Base-by-base conservation (phyloP, 2,113 vertebrate genomes). In the Tretioscincus oriximinensis region DNA sequence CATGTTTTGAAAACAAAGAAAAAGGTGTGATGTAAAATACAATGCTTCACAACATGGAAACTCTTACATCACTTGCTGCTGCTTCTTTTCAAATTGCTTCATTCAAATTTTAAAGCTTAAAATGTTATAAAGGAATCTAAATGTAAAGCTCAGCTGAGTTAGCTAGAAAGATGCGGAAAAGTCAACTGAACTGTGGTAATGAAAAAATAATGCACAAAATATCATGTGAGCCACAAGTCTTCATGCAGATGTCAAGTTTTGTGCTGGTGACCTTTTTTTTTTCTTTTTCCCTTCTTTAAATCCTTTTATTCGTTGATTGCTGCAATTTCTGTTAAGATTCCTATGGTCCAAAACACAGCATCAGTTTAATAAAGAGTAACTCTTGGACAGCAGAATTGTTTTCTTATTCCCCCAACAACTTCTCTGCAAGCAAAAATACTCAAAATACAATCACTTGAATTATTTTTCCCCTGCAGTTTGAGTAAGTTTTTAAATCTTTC, bases 141-240 rank as follows among this genome's bases (percentile, higher is more conserved):
- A 83, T 82, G 81, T 78, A 89, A 89, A 75, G 60, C 63, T 76
- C 45, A 82, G 88, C 82, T 85, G 87, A 90, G 85, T 89, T 89
- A 88, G 85, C 80, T 85, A 89, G 65, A 86, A 90, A 84, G 91
- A 88, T 87, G 77, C 88, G 80, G 84, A 87, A 93, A 92, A 90
- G 4, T 41, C 20, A 29, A 20, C 58, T 26, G 71, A 35, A 54
- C n/a, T 63, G 21, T 65, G 69, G 28, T 5, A 31, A 11, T 31
- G n/a, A 26, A 61, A 61, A 21, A 61, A 51, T 14, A 71, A 4
- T n/a, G 22, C 24, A 41, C 45, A 26, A 63, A 75, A 49, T 65
- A 16, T 12, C 41, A 28, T 49, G 20, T 24, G 35, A 41, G 35
- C 35, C 35, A 41, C 35, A 41, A 41, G 35, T 41, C 35, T 41